Evolutionary conservation across 92 coral and sea anemone species (phyloP), one percentile per base, ranked within the genome.

Genomic region (Palythoa caribaeorum): DNA sequence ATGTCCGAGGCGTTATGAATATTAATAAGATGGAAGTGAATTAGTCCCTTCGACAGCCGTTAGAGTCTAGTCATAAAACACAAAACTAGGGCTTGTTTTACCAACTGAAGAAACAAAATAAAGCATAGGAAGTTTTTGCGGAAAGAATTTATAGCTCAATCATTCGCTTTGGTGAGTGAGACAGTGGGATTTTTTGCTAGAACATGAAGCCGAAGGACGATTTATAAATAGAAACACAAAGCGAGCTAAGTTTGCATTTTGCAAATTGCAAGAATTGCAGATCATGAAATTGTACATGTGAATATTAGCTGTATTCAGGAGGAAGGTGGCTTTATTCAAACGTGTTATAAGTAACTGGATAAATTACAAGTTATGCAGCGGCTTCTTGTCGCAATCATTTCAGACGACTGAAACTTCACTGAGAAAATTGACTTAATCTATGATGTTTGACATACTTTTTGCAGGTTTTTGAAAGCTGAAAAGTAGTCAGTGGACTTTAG

Each of bases 91-190:
- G 78, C 51, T 73, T 73, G 19, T 73, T 73, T 39, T 73, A 73
- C 78, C 38, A 73, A 73, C 53, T 73, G 78, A 73, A 73, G 78
- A 73, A 73, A 73, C 78, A 73, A 73, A 73, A 73, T 73, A 73
- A 73, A 40, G 78, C 78, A 73, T 73, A 73, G 52, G 53, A 73
- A 73, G 78, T 73, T 73, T 73, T 73, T 73, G 78, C 63, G 9
- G 78, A 73, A 73, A 73, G 20, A 73, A 73, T 73, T 73, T 73
- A 73, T 73, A 37, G 78, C 78, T 73, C 78, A 73, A 73, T 73
- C 78, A 73, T 73, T 73, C 78, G 78, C 78, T 36, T 73, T 39
- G 63, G 63, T 57, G 63, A 73, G 78, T 39, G 78, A 73, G 78
- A 73, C 78, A 71, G 76, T 73, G 78, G 78, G 53, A 73, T 73